Evolutionary conservation across 2,113 vertebrate species (phyloP), one percentile per base, ranked within the genome.

Genomic region (Onychorhynchus coronatus): DNA sequence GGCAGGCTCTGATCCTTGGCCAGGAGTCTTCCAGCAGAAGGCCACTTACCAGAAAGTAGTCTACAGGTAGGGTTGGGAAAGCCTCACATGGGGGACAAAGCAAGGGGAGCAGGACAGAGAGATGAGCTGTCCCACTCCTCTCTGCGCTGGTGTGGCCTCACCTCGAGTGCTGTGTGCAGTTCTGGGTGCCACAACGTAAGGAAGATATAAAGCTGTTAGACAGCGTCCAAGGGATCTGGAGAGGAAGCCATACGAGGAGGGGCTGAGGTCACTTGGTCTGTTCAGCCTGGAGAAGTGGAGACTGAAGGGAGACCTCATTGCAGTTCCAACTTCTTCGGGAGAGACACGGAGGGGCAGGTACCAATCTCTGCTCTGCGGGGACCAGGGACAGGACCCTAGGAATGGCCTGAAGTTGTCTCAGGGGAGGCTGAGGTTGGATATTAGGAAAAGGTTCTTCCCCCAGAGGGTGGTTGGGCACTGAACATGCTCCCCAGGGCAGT

Each of bases 1-100:
- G 21, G 27, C 2, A 15, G 80, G n/a, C 44, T 88, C 47, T 82
- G 44, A 27, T 39, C 62, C 90, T 68, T 63, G 66, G 44, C 4
- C 58, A 35, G 37, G 28, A 68, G 21, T 37, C 74, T 37, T 39
- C 8, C 11, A 83, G 49, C 2, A 2, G 28, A 66, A 91, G 62
- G 37, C 23, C 33, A 44, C 42, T 50, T 53, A 7, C 53, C 11
- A 53, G 31, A 80, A 67, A 75, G 14, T 9, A 44, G 53, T 4
- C 2, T 68, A 72, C 31, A 28, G 33, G 56, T 1, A 27, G 44
- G 67, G 24, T 0, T 82, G 74, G 56, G n/a, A 68, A 73, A 65
- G 41, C 28, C 47, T 76, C 1, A 0, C 5, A 1, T 2, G 4
- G 58, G 31, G 24, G n/a, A 13, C 27, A 35, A 20, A 47, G 35